Percentiles rank a stretch among this genome's conserved stretches.
Conservation (phyloP, 2,113 vertebrate genomes). For the Vulpes lagopus region DNA sequence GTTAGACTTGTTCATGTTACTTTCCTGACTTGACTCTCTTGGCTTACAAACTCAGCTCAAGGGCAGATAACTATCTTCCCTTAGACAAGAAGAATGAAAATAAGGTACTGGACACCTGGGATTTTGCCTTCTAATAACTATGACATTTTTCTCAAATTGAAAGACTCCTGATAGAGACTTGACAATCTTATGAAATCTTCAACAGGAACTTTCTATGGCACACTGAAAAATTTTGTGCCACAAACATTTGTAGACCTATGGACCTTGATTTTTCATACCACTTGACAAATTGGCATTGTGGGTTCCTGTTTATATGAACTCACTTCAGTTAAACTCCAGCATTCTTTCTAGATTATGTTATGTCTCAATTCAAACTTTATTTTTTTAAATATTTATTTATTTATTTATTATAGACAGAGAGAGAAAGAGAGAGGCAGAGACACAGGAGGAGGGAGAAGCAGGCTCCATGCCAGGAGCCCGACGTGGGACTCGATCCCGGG, state of each 20-base stretch:
- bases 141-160: not conserved
- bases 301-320: not conserved
- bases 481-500: too few species aligned
- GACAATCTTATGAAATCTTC: not conserved
- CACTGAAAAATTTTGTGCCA: not conserved
- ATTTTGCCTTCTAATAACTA: not conserved
- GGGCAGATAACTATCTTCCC: not conserved
- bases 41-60: not conserved
- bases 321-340: not conserved
- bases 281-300: not conserved
- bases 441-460: too few species aligned
- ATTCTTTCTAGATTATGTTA: not conserved
- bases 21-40: not conserved
- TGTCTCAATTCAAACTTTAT: not conserved
- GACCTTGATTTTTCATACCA: not conserved
- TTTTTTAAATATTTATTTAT: too few species aligned
- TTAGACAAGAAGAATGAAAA: not conserved
- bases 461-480: too few species aligned
- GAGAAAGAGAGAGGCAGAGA: too few species aligned
- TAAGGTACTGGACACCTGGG: not conserved
- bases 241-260: not conserved
- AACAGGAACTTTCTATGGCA: not conserved
- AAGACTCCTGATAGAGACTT: not conserved
- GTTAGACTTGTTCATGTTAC: not conserved
- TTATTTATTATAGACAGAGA: too few species aligned